phyloP scores from a whole-genome alignment of 2,888 invertebrate species.

The Catocala nupta region DNA sequence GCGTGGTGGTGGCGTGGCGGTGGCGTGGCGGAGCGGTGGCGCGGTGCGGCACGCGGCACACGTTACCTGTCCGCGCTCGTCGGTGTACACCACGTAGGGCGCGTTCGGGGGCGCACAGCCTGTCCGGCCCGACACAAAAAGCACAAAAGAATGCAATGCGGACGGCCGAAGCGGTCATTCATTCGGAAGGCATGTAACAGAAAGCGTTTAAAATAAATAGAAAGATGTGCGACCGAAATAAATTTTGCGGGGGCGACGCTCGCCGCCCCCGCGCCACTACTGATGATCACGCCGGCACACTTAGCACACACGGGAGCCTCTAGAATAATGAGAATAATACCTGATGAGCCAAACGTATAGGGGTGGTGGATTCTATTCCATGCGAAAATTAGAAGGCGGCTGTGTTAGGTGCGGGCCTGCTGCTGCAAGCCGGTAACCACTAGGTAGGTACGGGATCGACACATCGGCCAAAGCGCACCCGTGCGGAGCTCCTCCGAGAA shows the following conservation, averaged over 20 bases:
- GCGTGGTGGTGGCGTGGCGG: slow-evolving; percentile 30
- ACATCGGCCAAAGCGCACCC: slow-evolving; percentile 85
- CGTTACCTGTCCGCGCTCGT: slow-evolving; percentile 98
- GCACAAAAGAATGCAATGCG: slow-evolving; percentile 84
- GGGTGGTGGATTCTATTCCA: slow-evolving; percentile 86
- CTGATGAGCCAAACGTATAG: slow-evolving; percentile 87
- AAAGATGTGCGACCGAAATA: slow-evolving; percentile 80
- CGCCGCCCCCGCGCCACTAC: slow-evolving; percentile 75
- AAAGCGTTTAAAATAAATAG: slow-evolving; percentile 86
- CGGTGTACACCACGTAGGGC: slow-evolving; percentile 98
- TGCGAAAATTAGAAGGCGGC: slow-evolving; percentile 87
- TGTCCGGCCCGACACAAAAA: slow-evolving; percentile 82
- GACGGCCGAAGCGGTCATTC: slow-evolving; percentile 86
- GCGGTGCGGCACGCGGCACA: slow-evolving; percentile 72
- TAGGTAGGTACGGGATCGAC: slow-evolving; percentile 79
- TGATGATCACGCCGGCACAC: slow-evolving; percentile 81
- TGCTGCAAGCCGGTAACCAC: slow-evolving; percentile 82
- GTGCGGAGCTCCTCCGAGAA: slow-evolving; percentile 82
- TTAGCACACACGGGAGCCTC: slow-evolving; percentile 83
- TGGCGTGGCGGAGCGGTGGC: slow-evolving; percentile 29
- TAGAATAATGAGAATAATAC: slow-evolving; percentile 85
- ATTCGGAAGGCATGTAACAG: slow-evolving; percentile 88
- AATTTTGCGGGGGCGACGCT: slow-evolving; percentile 71
- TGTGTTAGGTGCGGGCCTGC: slow-evolving; percentile 86
- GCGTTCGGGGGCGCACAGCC: slow-evolving; percentile 94